Base-by-base conservation (phyloP, 1,140 invertebrate species). In the Matsumurasca onukii region DNA sequence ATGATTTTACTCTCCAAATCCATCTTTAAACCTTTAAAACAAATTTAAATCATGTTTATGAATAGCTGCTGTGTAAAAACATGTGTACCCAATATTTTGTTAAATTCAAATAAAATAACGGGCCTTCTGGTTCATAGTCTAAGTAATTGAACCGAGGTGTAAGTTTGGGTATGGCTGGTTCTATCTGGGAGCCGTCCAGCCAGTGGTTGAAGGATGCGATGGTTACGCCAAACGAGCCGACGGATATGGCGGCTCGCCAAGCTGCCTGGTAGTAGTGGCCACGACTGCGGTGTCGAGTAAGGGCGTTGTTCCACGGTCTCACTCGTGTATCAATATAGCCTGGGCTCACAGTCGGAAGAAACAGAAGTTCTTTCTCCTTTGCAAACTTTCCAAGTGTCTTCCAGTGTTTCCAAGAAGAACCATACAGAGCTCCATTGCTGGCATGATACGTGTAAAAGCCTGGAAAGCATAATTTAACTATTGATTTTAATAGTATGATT, bases 351-450 rank as follows among this genome's bases (percentile, higher is more conserved):
- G 84, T 85, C 1, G 85, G 85, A 48, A 85, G 78, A 74, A 87
- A 87, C 3, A 86, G 61, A 67, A 87, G 77, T 55, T 80, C 79
- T 70, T 84, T 84, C 57, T 85, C 81, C 29, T 79, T 71, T 0
- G 85, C 84, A 73, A 83, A 86, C 48, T 84, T 83, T 65, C 81
- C 81, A 13, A 87, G 74, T 73, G 79, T 80, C 55, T 79, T 80
- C 85, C 85, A 87, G 76, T 87, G 86, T 75, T 87, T 87, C 85
- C 85, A 87, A 9, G 85, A 83, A 68, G 84, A 86, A 15, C 85
- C 84, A 72, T 83, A 86, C 69, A 83, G 84, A 49, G 85, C 85
- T 1, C 84, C 84, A 76, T 86, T 86, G 29, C 80, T 81, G 0
- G 84, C 83, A 73, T 85, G 81, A 62, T 86, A 86, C n/a, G 84